Evolutionary conservation across 2,888 invertebrate species (phyloP).

Genomic region (Nymphalis polychloros): DNA sequence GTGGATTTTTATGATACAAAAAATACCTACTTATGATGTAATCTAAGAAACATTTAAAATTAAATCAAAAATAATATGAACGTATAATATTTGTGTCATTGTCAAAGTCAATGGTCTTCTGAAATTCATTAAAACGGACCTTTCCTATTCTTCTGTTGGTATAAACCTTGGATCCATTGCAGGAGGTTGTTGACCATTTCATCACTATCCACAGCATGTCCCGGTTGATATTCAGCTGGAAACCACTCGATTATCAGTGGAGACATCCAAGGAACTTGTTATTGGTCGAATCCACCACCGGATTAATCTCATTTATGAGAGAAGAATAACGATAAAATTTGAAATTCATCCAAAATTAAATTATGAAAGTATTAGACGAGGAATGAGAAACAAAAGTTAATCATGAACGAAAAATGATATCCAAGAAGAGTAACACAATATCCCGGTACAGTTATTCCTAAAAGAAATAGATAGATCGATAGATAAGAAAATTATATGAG

Average conservation of each 20-base stretch:
- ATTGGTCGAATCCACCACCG: constrained; percentile 45
- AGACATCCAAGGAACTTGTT: constrained; percentile 14
- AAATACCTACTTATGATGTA: not conserved
- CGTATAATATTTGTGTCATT: not conserved
- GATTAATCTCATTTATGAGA: constrained; percentile 28
- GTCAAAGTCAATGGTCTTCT: constrained; percentile 15
- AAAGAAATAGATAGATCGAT: too few species aligned
- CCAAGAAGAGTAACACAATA: too few species aligned
- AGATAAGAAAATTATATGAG: too few species aligned
- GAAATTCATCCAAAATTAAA: constrained; percentile 1
- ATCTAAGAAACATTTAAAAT: not conserved
- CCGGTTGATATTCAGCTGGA: constrained; percentile 71
- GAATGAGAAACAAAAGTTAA: too few species aligned
- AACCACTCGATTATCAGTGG: constrained; percentile 60
- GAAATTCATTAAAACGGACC: constrained; percentile 55
- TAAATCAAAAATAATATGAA: not conserved
- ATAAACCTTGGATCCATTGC: constrained; percentile 88
- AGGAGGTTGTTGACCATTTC: constrained; percentile 88
- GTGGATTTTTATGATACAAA: constrained; percentile 9
- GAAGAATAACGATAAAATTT: constrained; percentile 12
- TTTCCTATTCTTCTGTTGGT: constrained; percentile 82
- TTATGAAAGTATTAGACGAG: too few species aligned
- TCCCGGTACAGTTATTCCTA: too few species aligned
- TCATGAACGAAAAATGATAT: too few species aligned
- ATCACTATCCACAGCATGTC: constrained; percentile 82